Base-by-base conservation (phyloP, 2,113 vertebrate genomes). In the Anas platyrhynchos region DNA sequence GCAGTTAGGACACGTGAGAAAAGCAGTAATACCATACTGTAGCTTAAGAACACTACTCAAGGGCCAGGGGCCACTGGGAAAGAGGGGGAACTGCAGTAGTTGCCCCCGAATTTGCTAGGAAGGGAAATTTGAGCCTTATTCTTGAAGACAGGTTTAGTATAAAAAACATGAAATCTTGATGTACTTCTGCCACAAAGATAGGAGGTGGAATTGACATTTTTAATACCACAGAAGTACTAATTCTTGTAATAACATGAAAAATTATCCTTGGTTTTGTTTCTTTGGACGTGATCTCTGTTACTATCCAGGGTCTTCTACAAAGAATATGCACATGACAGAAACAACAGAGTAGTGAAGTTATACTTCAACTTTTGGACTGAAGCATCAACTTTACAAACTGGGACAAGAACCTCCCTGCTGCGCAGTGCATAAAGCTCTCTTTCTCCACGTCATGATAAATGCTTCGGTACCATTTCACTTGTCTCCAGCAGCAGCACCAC, bases 261-360 rank as follows among this genome's bases (percentile, higher is more conserved):
- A 78, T 18, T 21, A 76, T 2, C 7, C 23, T 44, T 44, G 15
- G 11, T 22, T 88, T 54, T 48, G 23, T 66, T 74, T 69, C 34
- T 22, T 78, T 59, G 41, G 63, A 71, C 76, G 71, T 44, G 66
- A 85, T 25, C 11, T 16, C 32, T 63, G 21, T 65, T 63, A 48
- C 4, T 44, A 52, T 38, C 27, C 79, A 44, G n/a, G 26, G 15
- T 80, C 16, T 26, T 93, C 48, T 56, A 76, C 62, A 85, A 63
- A 72, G 16, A 84, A 13, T 26, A n/a, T 1, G 1, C 18, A 9
- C 0, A 1, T 2, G 2, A 94, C 32, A 79, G 6, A 12, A 52
- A 68, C 29, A 78, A 31, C 1, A 48, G 13, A 63, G 36, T 36
- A 84, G 68, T 26, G 5, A 85, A 68, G 13, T 62, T 16, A 20